Base-by-base conservation (phyloP, 2,888 invertebrate genomes). In the Ennomos quercinarius region DNA sequence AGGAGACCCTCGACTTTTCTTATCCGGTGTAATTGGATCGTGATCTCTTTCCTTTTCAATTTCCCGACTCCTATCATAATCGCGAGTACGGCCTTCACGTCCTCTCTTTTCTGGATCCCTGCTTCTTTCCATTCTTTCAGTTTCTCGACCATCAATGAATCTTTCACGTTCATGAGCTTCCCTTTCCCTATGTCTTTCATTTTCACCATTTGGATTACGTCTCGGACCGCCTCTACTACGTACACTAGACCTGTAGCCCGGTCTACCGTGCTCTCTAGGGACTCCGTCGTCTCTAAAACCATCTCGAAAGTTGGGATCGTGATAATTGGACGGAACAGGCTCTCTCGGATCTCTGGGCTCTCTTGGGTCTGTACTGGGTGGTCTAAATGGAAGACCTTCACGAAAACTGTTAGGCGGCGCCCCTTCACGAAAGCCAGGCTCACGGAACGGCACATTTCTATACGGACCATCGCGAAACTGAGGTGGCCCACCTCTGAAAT, bases 1-100 rank as follows among this genome's bases (percentile, higher is more conserved):
- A n/a, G 91, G 90, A 39, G 91, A 89, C 0, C 63, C 40, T 35
- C 89, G 84, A 46, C 64, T 51, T 77, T 89, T 91, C 68, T 84
- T 90, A 48, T 91, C 91, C 4, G 91, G 90, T 9, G 89, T 81
- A n/a, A 70, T 66, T 64, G 83, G 85, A 35, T 93, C 93, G 71
- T 86, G 84, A 42, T 89, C 87, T 71, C 88, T 85, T 69, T 92
- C 91, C 71, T 87, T 93, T 58, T 90, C 90, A 67, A 81, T 83
- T 53, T 91, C 91, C 56, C 74, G 86, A 76, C 67, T 83, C 86
- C 80, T 91, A 64, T 79, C 83, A 74, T 77, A 84, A 80, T 57
- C 69, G 5, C 65, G 60, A 13, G 67, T 53, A 46, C 66, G 63
- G 9, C 61, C 66, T 43, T 68, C 84, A 78, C 53, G 80, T 59